These are phyloP conservation scores for Siniperca chuatsi DNA, from an alignment of 2,113 vertebrate genomes.

Conservation along the genomic window DNA sequence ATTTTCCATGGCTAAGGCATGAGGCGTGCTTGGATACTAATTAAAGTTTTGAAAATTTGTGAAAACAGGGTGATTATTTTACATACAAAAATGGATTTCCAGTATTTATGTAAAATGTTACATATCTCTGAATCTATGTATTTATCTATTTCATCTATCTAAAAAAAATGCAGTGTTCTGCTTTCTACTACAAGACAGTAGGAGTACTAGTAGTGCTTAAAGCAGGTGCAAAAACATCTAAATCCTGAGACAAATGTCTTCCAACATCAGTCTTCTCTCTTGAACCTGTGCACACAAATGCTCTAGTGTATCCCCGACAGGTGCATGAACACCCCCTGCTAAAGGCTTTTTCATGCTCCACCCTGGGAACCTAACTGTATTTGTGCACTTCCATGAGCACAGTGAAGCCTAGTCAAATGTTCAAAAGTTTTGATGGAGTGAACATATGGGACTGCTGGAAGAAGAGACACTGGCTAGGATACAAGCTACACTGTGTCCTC, in stretches of 20 bases:
- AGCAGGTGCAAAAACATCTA: slow-evolving; percentile 47
- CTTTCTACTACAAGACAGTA: not conserved
- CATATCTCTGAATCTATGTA: not conserved
- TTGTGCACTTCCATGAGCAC: slow-evolving; percentile 24
- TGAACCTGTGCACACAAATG: slow-evolving; percentile 12
- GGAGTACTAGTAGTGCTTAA: not conserved
- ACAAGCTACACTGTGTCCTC: slow-evolving; percentile 12
- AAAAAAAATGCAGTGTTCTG: not conserved
- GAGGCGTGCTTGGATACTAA: not conserved
- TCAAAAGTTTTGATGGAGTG: slow-evolving; percentile 53
- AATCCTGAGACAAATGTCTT: slow-evolving; percentile 30
- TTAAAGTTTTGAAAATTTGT: not conserved
- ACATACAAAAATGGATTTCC: not conserved
- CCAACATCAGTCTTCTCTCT: slow-evolving; percentile 47
- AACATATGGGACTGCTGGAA: slow-evolving; percentile 48
- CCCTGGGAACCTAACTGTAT: slow-evolving; percentile 59
- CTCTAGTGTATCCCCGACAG: slow-evolving; percentile 51
- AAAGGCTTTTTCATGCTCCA: slow-evolving; percentile 59
- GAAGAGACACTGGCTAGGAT: slow-evolving; percentile 44
- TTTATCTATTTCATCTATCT: not conserved
- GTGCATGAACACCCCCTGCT: slow-evolving; percentile 50
- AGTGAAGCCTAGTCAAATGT: slow-evolving; percentile 36
- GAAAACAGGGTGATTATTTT: not conserved
- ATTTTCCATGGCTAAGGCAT: not conserved
- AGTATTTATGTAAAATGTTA: not conserved